These are phyloP conservation scores for Hoplodrina blanda DNA, from an alignment of 2,888 invertebrate species.

Conservation along the genomic window DNA sequence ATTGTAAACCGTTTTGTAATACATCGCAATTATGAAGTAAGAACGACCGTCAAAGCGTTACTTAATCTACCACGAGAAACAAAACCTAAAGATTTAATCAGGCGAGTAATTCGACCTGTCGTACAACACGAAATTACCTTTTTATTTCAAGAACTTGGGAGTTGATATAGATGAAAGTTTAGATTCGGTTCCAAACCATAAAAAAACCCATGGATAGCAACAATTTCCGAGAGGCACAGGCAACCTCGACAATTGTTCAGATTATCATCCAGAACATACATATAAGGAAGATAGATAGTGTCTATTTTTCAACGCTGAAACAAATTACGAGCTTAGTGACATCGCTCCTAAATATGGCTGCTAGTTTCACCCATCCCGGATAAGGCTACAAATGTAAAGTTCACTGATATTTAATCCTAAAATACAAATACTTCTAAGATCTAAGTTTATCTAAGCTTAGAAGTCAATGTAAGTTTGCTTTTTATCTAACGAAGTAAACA, in stretches of 20 bases:
- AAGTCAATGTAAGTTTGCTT: conserved; percentile 11
- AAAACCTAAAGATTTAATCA: conserved; percentile 38
- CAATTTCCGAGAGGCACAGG: neutral
- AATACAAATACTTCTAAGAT: conserved; percentile 10
- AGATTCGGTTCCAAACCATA: neutral
- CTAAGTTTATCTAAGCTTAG: conserved; percentile 31
- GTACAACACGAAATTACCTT: conserved; percentile 3
- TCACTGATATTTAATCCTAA: conserved; percentile 13
- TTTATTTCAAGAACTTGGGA: neutral
- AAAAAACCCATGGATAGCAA: neutral
- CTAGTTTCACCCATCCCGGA: conserved; percentile 5
- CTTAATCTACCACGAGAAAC: conserved; percentile 46
- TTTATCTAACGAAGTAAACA: conserved; percentile 28
- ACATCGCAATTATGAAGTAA: conserved; percentile 59
- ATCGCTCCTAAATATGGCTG: neutral
- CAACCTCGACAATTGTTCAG: neutral
- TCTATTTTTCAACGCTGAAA: conserved; percentile 3
- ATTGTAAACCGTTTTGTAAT: conserved; percentile 51
- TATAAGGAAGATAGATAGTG: conserved; percentile 1
- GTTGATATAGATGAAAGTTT: conserved; percentile 6
- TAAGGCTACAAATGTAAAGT: conserved; percentile 16
- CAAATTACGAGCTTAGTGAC: conserved; percentile 13
- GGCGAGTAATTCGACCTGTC: conserved; percentile 9
- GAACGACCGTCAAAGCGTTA: conserved; percentile 40
- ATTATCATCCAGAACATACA: conserved; percentile 1